These are phyloP conservation scores for Tenthredo livida DNA, from an alignment of 2,888 invertebrate species.

Conservation along the genomic window DNA sequence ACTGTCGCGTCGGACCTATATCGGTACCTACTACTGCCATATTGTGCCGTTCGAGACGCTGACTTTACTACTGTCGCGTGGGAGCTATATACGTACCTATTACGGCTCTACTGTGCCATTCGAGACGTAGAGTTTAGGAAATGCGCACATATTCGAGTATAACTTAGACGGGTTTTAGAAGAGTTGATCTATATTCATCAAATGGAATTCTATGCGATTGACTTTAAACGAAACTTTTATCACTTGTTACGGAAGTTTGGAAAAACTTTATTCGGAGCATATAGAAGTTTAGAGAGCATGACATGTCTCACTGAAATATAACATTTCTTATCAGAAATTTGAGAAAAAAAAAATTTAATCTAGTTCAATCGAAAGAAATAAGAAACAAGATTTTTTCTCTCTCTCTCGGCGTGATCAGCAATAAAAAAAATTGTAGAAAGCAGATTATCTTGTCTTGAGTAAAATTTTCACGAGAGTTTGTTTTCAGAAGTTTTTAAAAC, in stretches of 20 bases:
- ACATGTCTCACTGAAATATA: not conserved
- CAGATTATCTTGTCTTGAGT: not conserved
- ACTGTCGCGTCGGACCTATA: not conserved
- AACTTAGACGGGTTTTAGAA: not conserved
- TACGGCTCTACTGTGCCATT: not conserved
- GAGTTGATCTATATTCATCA: not conserved
- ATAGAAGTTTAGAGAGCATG: not conserved
- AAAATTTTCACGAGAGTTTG: not conserved
- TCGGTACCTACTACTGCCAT: not conserved
- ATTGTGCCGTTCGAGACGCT: not conserved
- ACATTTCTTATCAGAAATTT: not conserved
- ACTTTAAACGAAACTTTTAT: not conserved
- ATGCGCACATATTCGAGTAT: not conserved
- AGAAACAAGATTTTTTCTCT: no score
- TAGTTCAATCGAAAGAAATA: not conserved
- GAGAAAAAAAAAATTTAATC: not conserved
- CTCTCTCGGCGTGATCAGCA: not conserved
- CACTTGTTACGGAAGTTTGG: not conserved
- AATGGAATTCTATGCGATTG: not conserved
- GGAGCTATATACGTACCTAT: not conserved
- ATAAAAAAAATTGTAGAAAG: not conserved
- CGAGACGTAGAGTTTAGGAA: not conserved
- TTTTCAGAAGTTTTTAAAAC: not conserved
- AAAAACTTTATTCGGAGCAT: not conserved
- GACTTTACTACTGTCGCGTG: not conserved